phyloP scores from a whole-genome alignment of 2,888 invertebrate species.

The Tribolium freemani region DNA sequence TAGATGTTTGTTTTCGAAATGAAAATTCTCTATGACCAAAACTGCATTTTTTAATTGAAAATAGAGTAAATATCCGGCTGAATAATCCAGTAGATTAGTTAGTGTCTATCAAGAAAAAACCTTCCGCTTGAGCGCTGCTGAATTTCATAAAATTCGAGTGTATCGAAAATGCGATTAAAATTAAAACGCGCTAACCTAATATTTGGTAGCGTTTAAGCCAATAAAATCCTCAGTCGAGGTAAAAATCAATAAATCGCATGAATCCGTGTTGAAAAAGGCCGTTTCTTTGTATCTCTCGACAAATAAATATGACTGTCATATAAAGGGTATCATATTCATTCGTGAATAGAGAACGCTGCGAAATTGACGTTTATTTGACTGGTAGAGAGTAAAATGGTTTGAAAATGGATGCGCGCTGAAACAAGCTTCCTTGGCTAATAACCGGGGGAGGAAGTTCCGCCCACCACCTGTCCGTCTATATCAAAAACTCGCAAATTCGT shows the following conservation, averaged over 20 bases:
- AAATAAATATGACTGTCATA: conserved; percentile 52
- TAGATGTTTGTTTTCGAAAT: no score
- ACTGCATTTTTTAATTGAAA: no score
- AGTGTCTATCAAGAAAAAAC: no score
- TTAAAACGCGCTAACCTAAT: neutral
- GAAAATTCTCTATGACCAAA: no score
- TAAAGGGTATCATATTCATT: conserved; percentile 51
- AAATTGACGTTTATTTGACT: conserved; percentile 57
- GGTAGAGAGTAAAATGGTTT: conserved; percentile 47
- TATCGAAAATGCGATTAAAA: neutral
- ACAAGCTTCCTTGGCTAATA: conserved; percentile 50
- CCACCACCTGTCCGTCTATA: conserved; percentile 42
- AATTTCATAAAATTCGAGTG: neutral
- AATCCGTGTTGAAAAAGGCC: neutral
- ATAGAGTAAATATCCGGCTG: no score
- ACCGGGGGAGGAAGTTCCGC: conserved; percentile 41
- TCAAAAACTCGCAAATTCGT: conserved; percentile 47
- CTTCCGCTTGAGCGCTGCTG: neutral
- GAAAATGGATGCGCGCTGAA: conserved; percentile 53
- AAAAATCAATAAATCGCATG: conserved; percentile 18
- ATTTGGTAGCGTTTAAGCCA: neutral
- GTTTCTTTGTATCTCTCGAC: conserved; percentile 28
- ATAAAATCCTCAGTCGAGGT: neutral
- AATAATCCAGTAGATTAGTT: no score
- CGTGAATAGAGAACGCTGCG: conserved; percentile 48